phyloP scores from a whole-genome alignment of 2,888 invertebrate genomes.

The Orthonychiurus folsomi region DNA sequence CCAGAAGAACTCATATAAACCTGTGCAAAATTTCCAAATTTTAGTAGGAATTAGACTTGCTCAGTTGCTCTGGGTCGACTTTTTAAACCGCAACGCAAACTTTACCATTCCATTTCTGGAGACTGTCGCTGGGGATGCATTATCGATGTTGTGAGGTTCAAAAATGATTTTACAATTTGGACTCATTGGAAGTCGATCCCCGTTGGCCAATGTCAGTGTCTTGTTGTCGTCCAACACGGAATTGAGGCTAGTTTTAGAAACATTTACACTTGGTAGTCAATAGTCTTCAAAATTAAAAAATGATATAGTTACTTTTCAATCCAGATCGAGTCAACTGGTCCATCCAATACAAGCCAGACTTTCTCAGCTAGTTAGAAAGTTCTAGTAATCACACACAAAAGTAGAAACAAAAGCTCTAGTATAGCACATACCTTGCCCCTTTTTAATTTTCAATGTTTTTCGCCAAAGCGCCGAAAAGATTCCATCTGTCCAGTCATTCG shows the following conservation, averaged over 20 bases:
- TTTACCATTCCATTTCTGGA: conserved; percentile 75
- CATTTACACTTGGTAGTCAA: no score
- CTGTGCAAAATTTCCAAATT: conserved; percentile 39
- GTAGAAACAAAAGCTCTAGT: no score
- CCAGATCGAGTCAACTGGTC: conserved; percentile 96
- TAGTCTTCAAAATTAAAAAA: no score
- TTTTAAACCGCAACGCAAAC: not conserved
- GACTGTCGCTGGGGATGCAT: conserved; percentile 94
- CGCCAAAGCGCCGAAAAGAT: conserved; percentile 95
- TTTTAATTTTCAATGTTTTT: conserved; percentile 80
- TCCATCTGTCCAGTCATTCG: conserved; percentile 98
- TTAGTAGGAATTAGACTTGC: conserved; percentile 1
- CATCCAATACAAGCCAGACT: conserved; percentile 89
- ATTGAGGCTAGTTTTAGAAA: no score
- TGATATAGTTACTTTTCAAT: conserved; percentile 96
- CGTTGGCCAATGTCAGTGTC: conserved; percentile 87
- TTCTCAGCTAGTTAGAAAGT: conserved; percentile 56
- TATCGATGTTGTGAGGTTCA: conserved; percentile 94
- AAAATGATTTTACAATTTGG: conserved; percentile 91
- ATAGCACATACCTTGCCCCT: conserved; percentile 45
- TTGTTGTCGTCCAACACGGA: conserved; percentile 95
- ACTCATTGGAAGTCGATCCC: conserved; percentile 89
- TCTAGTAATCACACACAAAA: no score
- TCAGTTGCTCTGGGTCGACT: not conserved
- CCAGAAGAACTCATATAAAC: conserved; percentile 97